These are phyloP conservation scores for Apodemia duryi DNA, from an alignment of 2,888 invertebrate genomes.

Conservation along the genomic window DNA sequence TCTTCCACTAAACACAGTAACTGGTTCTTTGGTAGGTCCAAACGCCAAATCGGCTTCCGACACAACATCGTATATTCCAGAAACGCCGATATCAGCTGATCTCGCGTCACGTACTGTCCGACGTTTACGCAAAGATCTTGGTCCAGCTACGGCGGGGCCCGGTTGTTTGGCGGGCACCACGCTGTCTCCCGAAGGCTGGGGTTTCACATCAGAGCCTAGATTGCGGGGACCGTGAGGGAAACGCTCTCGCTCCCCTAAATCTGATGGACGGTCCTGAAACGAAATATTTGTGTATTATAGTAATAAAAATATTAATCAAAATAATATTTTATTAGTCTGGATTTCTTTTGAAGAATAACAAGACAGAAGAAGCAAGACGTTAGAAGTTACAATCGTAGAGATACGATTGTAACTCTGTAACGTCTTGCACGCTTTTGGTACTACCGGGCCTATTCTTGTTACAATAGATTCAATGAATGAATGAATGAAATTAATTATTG, in stretches of 20 bases:
- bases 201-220: slow-evolving; percentile 72
- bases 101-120: slow-evolving; percentile 85
- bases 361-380: too few species aligned
- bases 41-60: slow-evolving; percentile 95
- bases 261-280: slow-evolving; percentile 71
- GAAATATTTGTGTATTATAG: not conserved
- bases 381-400: too few species aligned
- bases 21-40: slow-evolving; percentile 90
- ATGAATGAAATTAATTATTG: too few species aligned
- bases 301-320: too few species aligned
- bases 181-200: slow-evolving; percentile 40
- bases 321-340: too few species aligned
- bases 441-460: too few species aligned
- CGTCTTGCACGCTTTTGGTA: too few species aligned
- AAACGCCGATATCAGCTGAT: slow-evolving; percentile 93
- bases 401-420: too few species aligned
- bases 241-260: slow-evolving; percentile 80
- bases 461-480: too few species aligned
- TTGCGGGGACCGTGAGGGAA: slow-evolving; percentile 90
- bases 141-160: slow-evolving; percentile 74
- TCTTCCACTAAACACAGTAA: slow-evolving; percentile 92
- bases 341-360: too few species aligned
- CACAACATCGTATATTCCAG: slow-evolving; percentile 93
- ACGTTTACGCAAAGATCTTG: slow-evolving; percentile 79
- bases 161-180: slow-evolving; percentile 73